Conservation (phyloP, 1,140 invertebrate genomes). For the Drosophila arizonae region DNA sequence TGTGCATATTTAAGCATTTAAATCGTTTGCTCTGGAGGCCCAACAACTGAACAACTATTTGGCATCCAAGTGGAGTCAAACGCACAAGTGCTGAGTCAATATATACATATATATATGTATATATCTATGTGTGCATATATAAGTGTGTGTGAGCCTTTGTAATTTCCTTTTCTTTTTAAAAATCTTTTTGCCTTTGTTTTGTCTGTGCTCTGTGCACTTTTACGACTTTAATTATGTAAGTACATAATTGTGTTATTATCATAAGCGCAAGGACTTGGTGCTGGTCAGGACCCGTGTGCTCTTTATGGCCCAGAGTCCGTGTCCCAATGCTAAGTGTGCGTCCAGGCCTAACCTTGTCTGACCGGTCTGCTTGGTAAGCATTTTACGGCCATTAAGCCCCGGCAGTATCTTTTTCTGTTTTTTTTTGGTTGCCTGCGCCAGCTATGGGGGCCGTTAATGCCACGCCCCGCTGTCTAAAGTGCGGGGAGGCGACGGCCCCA, state of each 20-base stretch:
- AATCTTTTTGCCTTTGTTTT: constrained; percentile 42
- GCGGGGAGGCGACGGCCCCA: not conserved
- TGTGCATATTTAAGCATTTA: not conserved
- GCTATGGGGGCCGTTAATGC: constrained; percentile 36
- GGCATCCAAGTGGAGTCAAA: constrained; percentile 30
- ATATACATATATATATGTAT: constrained; percentile 33
- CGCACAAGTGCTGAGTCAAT: constrained; percentile 25
- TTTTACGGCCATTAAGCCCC: constrained; percentile 75
- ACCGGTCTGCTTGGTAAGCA: constrained; percentile 61
- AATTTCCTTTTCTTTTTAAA: constrained; percentile 39
- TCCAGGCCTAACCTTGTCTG: constrained; percentile 60
- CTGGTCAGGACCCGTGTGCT: constrained; percentile 16
- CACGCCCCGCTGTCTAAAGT: constrained; percentile 19
- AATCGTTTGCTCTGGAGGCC: not conserved
- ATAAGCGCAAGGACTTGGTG: constrained; percentile 54
- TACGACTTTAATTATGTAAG: constrained; percentile 80
- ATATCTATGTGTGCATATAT: constrained; percentile 28
- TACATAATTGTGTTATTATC: constrained; percentile 82
- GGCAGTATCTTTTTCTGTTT: constrained; percentile 55
- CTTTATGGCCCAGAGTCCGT: constrained; percentile 4
- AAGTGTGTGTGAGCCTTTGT: not conserved
- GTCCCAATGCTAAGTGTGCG: constrained; percentile 29
- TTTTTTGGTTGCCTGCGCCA: constrained; percentile 17
- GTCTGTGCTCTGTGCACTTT: constrained; percentile 70
- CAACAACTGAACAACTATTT: constrained; percentile 1